phyloP scores from a whole-genome alignment of 2,797 vertebrate genomes.

The Urosaurus nigricauda region DNA sequence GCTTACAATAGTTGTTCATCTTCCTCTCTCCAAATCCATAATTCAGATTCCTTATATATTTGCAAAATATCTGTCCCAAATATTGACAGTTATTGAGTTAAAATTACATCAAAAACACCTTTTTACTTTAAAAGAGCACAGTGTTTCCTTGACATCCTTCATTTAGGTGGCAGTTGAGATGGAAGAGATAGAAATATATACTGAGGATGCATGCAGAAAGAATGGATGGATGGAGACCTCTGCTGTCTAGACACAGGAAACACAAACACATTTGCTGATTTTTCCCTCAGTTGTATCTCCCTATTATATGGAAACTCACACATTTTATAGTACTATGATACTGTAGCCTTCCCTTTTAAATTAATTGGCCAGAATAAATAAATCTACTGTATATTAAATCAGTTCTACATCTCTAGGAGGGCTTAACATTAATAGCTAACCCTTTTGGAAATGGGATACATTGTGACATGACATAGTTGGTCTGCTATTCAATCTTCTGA shows the following conservation, averaged over 20 bases:
- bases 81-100: neutral
- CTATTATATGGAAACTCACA: neutral
- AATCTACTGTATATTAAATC: neutral
- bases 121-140: neutral
- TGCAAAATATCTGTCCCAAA: neutral
- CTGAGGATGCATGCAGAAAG: neutral
- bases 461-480: neutral
- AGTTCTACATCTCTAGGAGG: neutral
- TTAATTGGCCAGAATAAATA: neutral
- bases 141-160: neutral
- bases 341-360: neutral
- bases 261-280: neutral
- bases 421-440: neutral
- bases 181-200: neutral
- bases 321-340: neutral
- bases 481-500: neutral
- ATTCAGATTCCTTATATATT: neutral
- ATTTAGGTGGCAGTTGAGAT: neutral
- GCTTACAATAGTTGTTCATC: neutral
- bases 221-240: conserved; percentile 59
- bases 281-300: neutral
- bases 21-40: neutral
- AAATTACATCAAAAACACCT: neutral
- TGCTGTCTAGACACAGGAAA: conserved; percentile 49
- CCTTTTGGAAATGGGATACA: neutral